phyloP scores from a whole-genome alignment of 2,797 vertebrate species.

The Phrynocephalus guinanensis region DNA sequence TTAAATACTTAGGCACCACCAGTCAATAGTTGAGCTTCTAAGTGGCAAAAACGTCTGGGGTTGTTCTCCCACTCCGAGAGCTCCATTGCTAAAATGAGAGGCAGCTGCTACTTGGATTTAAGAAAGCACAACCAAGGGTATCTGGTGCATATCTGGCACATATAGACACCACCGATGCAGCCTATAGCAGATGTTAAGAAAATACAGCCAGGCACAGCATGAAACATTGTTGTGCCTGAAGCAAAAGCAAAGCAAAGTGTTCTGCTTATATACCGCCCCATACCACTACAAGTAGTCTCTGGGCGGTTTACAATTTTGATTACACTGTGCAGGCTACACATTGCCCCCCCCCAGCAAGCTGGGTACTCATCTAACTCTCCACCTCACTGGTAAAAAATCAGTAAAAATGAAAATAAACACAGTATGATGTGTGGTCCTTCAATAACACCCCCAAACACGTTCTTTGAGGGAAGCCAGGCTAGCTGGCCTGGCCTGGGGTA shows the following conservation, averaged over 20 bases:
- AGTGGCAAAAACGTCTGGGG: constrained; percentile 33
- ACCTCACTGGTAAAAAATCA: neutral
- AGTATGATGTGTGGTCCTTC: neutral
- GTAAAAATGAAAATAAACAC: neutral
- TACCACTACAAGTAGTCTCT: too few species aligned
- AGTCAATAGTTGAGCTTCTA: constrained; percentile 16
- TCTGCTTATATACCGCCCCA: too few species aligned
- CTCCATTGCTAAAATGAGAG: constrained; percentile 37
- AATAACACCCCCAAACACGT: neutral
- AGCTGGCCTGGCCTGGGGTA: neutral
- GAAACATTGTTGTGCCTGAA: constrained; percentile 16
- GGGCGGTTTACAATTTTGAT: too few species aligned
- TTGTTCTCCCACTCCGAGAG: constrained; percentile 22
- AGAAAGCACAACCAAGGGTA: constrained; percentile 25
- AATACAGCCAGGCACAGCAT: neutral
- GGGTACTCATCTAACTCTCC: constrained; percentile 8
- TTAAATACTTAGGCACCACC: constrained; percentile 24
- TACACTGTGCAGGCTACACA: too few species aligned
- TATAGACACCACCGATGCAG: constrained; percentile 7
- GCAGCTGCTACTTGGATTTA: constrained; percentile 29
- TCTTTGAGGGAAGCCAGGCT: neutral
- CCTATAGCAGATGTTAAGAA: constrained; percentile 30
- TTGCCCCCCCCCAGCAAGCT: too few species aligned
- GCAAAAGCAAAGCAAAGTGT: too few species aligned
- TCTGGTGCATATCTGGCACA: constrained; percentile 28